phyloP scores from a whole-genome alignment of 2,113 vertebrate species.

The Leucopsar rothschildi region DNA sequence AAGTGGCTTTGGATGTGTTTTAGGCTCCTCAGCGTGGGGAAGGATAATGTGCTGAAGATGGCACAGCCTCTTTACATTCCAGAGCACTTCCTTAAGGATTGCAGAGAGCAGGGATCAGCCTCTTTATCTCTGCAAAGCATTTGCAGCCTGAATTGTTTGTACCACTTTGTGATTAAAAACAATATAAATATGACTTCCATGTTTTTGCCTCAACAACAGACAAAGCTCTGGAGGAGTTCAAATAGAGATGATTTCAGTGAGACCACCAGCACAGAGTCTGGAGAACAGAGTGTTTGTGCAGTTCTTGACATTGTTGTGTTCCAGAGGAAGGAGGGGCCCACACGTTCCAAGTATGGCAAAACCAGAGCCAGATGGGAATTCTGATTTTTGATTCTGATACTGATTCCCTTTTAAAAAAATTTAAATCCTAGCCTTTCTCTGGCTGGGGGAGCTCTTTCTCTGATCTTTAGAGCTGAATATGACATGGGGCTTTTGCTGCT shows the following conservation, averaged over 20 bases:
- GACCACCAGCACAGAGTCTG: not conserved
- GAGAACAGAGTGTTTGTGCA: not conserved
- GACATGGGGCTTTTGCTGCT: not conserved
- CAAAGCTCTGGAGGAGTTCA: not conserved
- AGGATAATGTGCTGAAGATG: not conserved
- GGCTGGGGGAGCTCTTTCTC: not conserved
- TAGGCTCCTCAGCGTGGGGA: not conserved
- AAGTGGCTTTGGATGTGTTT: not conserved
- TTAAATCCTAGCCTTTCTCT: not conserved
- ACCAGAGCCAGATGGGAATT: not conserved
- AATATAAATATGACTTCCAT: not conserved
- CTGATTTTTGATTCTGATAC: not conserved
- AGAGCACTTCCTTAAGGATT: not conserved
- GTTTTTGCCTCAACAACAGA: not conserved
- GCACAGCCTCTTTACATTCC: not conserved
- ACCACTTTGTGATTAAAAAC: not conserved
- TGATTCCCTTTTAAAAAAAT: not conserved
- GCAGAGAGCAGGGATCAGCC: not conserved
- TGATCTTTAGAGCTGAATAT: not conserved
- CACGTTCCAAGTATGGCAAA: not conserved
- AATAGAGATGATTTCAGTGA: not conserved
- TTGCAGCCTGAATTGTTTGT: not conserved
- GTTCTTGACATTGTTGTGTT: not conserved
- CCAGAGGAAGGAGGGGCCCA: not conserved
- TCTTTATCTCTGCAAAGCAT: not conserved